These are phyloP conservation scores for Amniataba percoides DNA, from an alignment of 2,797 vertebrate genomes.

Conservation along the genomic window DNA sequence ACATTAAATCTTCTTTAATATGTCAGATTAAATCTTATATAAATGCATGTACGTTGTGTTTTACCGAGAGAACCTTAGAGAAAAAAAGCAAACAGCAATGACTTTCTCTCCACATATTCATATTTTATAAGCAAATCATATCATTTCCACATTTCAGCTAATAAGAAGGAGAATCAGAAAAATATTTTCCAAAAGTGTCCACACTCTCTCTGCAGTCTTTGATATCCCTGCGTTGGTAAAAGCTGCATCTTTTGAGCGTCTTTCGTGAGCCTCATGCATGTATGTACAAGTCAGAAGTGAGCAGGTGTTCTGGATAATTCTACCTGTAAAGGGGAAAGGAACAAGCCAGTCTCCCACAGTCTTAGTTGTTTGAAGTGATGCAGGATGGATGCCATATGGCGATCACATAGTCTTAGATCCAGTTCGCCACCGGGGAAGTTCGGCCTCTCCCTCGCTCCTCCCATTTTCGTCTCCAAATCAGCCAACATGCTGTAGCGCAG, in stretches of 20 bases:
- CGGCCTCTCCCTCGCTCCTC: conserved; percentile 23
- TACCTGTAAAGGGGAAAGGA: conserved; percentile 36
- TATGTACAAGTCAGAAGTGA: conserved; percentile 63
- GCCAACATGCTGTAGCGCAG: conserved; percentile 24
- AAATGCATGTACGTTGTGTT: conserved; percentile 27
- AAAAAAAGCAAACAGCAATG: conserved; percentile 25
- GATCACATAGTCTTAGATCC: conserved; percentile 48
- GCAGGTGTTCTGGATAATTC: conserved; percentile 46
- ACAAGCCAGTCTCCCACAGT: conserved; percentile 65
- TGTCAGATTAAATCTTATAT: conserved; percentile 27
- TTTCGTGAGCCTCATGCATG: conserved; percentile 55
- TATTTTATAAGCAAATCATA: conserved; percentile 23
- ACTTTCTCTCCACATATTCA: conserved; percentile 40
- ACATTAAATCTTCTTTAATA: conserved; percentile 19
- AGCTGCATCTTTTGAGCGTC: conserved; percentile 31
- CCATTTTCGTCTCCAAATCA: conserved; percentile 32
- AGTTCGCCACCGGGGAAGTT: conserved; percentile 20
- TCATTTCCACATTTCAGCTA: conserved; percentile 19
- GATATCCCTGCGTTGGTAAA: conserved; percentile 19
- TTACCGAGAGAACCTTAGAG: conserved; percentile 26
- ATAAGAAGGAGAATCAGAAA: conserved; percentile 47
- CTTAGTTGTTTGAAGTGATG: conserved; percentile 42
- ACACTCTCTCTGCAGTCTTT: conserved; percentile 35
- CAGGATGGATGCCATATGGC: conserved; percentile 16
- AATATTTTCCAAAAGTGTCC: conserved; percentile 46